Percentiles rank a stretch among this genome's conserved stretches.
phyloP scores from a whole-genome alignment of 2,113 vertebrate species.

The Elachura formosa region DNA sequence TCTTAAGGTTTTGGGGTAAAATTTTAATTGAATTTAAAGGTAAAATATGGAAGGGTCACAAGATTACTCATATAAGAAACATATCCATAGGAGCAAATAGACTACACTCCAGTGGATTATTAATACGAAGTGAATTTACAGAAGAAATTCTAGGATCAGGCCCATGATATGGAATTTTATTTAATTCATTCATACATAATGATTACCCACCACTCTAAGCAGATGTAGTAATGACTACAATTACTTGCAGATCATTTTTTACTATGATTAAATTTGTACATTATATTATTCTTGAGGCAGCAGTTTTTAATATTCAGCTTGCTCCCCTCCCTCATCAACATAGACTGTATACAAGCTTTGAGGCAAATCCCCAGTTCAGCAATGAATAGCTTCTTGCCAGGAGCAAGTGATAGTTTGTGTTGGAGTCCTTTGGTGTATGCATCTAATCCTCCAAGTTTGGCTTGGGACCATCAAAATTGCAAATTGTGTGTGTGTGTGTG shows the following conservation, averaged over 20 bases:
- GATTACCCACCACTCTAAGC: slow-evolving; percentile 57
- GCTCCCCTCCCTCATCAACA: slow-evolving; percentile 28
- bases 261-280: slow-evolving; percentile 63
- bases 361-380: background rate
- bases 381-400: background rate
- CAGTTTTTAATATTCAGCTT: slow-evolving; percentile 48
- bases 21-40: background rate
- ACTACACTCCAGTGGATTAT: background rate
- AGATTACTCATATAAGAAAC: background rate
- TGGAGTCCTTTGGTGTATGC: background rate
- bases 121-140: background rate
- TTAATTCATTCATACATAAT: slow-evolving; percentile 62
- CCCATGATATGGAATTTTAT: slow-evolving; percentile 31
- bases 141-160: slow-evolving; percentile 41
- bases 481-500: background rate
- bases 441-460: background rate
- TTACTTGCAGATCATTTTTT: slow-evolving; percentile 63
- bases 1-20: background rate
- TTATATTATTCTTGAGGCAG: slow-evolving; percentile 55
- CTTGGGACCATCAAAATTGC: background rate
- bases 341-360: background rate
- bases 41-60: background rate
- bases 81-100: background rate
- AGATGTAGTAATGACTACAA: slow-evolving; percentile 66
- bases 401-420: background rate